Conservation (phyloP, 2,888 invertebrate genomes). For the Limnephilus marmoratus region DNA sequence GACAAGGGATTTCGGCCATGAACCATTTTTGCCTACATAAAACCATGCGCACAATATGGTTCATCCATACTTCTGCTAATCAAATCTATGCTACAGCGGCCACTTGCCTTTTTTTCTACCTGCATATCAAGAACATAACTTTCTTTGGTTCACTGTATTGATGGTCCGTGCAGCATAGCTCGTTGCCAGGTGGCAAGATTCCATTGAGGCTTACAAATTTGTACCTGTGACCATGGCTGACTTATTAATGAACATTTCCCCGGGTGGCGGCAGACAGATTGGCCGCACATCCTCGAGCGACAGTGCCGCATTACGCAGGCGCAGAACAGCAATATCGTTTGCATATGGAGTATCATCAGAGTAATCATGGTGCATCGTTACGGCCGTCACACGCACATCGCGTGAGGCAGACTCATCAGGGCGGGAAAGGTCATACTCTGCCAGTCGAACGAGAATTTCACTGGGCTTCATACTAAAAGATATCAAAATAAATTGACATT, state of each 20-base stretch:
- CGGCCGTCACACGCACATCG: slow-evolving; percentile 83
- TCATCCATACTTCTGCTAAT: too few species aligned
- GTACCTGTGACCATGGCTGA: slow-evolving; percentile 83
- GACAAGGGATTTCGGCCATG: too few species aligned
- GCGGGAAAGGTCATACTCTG: slow-evolving; percentile 87
- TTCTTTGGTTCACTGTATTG: too few species aligned
- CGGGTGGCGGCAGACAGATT: slow-evolving; percentile 86
- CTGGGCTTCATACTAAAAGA: slow-evolving; percentile 71
- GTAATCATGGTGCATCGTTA: slow-evolving; percentile 83
- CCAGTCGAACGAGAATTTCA: slow-evolving; percentile 84
- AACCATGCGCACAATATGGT: too few species aligned
- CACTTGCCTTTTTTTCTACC: too few species aligned
- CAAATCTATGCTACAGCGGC: too few species aligned
- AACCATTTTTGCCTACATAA: too few species aligned
- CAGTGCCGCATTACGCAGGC: slow-evolving; percentile 80
- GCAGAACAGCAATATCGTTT: slow-evolving; percentile 87
- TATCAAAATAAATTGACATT: neutral
- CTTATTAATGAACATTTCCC: slow-evolving; percentile 79
- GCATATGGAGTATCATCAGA: slow-evolving; percentile 80
- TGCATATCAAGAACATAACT: too few species aligned
- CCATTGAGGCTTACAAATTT: too few species aligned
- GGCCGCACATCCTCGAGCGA: slow-evolving; percentile 91
- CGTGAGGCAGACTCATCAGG: slow-evolving; percentile 83
- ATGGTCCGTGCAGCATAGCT: too few species aligned
- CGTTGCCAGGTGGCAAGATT: too few species aligned